These are phyloP conservation scores for Rhaphigaster nebulosa DNA, from an alignment of 2,888 invertebrate species.

Conservation along the genomic window DNA sequence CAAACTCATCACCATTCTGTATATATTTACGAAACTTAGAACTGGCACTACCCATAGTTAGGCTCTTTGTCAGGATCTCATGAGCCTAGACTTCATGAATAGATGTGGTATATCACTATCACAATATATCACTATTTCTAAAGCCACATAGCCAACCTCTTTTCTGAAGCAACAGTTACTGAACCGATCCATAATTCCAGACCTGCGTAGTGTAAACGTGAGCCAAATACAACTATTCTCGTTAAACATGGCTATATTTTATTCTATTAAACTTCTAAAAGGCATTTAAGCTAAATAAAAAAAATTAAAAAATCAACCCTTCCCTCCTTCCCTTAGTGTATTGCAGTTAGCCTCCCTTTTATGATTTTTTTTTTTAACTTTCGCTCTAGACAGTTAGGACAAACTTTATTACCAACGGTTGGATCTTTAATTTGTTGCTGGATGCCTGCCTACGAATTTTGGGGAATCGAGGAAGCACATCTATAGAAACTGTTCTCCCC, in stretches of 20 bases:
- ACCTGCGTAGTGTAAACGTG: neutral
- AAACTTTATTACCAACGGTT: too few relatives aligned
- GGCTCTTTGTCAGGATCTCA: neutral
- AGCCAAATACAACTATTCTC: neutral
- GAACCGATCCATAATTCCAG: constrained; percentile 10
- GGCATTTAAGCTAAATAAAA: too few relatives aligned
- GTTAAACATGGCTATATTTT: neutral
- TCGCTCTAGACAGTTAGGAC: too few relatives aligned
- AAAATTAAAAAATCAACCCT: too few relatives aligned
- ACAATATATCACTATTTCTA: neutral
- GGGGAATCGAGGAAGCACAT: too few relatives aligned
- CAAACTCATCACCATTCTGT: constrained; percentile 79
- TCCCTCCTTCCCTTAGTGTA: too few relatives aligned
- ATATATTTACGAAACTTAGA: constrained; percentile 80
- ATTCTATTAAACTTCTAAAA: too few relatives aligned
- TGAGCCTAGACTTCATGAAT: neutral
- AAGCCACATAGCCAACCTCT: neutral
- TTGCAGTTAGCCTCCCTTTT: too few relatives aligned
- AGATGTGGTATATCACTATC: neutral
- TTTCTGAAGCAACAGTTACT: constrained; percentile 39
- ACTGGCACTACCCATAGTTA: constrained; percentile 76
- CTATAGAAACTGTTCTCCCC: too few relatives aligned
- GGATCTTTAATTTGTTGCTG: too few relatives aligned
- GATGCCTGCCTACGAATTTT: too few relatives aligned
- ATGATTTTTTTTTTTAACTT: too few relatives aligned